These are phyloP conservation scores for Belonocnema kinseyi DNA, from an alignment of 1,140 invertebrate genomes.

Conservation along the genomic window DNA sequence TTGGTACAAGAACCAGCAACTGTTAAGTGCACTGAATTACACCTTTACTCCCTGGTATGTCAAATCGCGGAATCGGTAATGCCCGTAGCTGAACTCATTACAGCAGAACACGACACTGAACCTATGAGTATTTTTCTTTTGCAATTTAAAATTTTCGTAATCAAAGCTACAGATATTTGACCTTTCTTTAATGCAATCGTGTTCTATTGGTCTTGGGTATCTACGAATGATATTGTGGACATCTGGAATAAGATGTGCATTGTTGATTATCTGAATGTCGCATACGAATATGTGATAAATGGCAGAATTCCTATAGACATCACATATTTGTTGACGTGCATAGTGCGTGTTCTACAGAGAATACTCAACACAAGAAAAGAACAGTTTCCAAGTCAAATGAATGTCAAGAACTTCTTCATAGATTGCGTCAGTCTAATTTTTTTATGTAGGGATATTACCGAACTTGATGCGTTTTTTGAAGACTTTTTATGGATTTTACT, in stretches of 20 bases:
- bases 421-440: background rate
- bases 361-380: background rate
- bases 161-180: background rate
- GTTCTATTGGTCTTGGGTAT: background rate
- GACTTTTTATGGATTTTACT: background rate
- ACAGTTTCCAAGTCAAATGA: background rate
- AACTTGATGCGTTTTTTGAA: background rate
- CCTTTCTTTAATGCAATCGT: background rate
- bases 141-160: background rate
- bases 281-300: background rate
- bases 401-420: background rate
- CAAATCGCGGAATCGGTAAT: background rate
- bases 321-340: background rate
- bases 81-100: background rate
- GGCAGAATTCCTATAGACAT: background rate
- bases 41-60: background rate
- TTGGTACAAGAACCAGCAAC: background rate
- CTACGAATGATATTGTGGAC: background rate
- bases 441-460: background rate
- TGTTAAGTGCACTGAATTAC: background rate
- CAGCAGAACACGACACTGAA: background rate
- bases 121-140: background rate
- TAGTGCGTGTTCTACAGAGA: background rate
- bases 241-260: background rate
- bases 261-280: background rate